Evolutionary conservation across 1,140 invertebrate genomes (phyloP), one percentile per base, ranked within the genome.

Genomic region (Matsumurasca onukii): DNA sequence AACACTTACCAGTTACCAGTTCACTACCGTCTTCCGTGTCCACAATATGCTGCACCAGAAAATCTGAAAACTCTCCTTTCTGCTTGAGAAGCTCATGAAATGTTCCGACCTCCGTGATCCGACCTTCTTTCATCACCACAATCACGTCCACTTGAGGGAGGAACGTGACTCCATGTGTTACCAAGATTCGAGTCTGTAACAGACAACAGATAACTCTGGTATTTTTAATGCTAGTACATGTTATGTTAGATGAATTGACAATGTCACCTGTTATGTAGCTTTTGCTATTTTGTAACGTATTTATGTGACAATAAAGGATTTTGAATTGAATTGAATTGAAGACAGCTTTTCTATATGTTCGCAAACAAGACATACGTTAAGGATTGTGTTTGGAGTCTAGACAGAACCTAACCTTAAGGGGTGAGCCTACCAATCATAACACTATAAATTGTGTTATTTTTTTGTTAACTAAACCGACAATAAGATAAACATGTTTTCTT

Each of bases 161-260:
- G 77, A 93, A 95, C 1, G 91, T 92, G 48, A 97, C 91, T 69
- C 92, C 91, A 77, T 97, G 93, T 0, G 94, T 97, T 22, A 96
- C 93, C 62, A 95, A 83, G 22, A 97, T 76, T 68, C 93, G 83
- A 0, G 93, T 95, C 77, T 74, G 55, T 27, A 63, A 64, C 5
- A 51, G 24, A 45, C 9, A 45, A 17, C 9, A 45, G 24, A 12
- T 20, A n/a, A 51, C 49, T 51, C 17, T 5, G 24, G 24, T 20
- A 12, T 45, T 12, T 45, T n/a, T n/a, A n/a, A n/a, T n/a, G n/a
- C n/a, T n/a, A n/a, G n/a, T n/a, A n/a, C n/a, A n/a, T n/a, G n/a
- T n/a, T n/a, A n/a, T n/a, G n/a, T n/a, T n/a, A n/a, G n/a, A n/a
- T n/a, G n/a, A n/a, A n/a, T n/a, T n/a, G n/a, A n/a, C n/a, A n/a